phyloP scores from a whole-genome alignment of 2,888 invertebrate genomes.

The Barypeithes pellucidus region DNA sequence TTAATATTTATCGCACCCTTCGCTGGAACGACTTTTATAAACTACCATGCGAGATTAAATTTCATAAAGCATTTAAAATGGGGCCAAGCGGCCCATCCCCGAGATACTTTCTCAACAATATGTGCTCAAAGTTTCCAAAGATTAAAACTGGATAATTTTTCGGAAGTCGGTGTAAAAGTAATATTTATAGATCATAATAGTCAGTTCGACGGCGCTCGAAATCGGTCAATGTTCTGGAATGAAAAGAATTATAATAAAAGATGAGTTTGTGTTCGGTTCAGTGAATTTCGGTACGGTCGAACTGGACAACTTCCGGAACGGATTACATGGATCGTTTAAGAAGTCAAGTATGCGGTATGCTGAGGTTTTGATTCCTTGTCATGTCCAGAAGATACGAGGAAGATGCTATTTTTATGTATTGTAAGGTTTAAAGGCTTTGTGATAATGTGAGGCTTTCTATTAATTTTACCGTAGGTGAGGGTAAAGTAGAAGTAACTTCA shows the following conservation, averaged over 20 bases:
- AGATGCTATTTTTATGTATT: no score
- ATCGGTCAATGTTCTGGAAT: conserved; percentile 69
- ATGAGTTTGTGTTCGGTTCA: conserved; percentile 60
- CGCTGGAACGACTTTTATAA: no score
- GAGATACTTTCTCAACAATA: conserved; percentile 8
- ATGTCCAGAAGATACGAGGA: neutral
- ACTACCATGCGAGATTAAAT: no score
- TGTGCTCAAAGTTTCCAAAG: conserved; percentile 30
- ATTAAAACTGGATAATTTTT: conserved; percentile 38
- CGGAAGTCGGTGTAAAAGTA: conserved; percentile 58
- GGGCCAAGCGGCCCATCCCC: no score
- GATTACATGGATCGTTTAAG: conserved; percentile 45
- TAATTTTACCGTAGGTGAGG: no score
- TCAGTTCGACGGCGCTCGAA: conserved; percentile 67
- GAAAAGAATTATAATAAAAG: conserved; percentile 69
- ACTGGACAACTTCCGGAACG: conserved; percentile 49
- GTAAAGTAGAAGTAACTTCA: no score
- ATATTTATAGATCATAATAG: conserved; percentile 68
- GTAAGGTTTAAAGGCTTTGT: no score
- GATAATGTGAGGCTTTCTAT: no score
- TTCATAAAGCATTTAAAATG: no score
- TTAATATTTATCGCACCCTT: no score
- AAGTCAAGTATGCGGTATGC: conserved; percentile 35
- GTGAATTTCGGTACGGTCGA: conserved; percentile 38
- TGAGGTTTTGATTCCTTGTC: conserved; percentile 1